Evolutionary conservation across 1,140 invertebrate genomes (phyloP).

Genomic region (Elysia chlorotica): DNA sequence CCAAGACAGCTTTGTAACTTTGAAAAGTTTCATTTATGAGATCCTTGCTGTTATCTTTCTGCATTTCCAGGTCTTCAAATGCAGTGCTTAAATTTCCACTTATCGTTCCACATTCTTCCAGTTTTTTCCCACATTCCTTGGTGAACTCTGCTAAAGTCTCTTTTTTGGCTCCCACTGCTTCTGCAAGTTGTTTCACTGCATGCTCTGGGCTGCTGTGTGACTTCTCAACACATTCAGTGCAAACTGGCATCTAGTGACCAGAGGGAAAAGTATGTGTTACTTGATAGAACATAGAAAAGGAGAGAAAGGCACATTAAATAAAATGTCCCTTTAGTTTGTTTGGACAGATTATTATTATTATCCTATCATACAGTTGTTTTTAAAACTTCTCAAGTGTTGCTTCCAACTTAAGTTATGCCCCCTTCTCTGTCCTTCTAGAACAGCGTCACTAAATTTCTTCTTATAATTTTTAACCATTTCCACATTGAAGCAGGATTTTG

Average conservation of each 20-base stretch:
- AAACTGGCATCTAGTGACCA: slow-evolving; percentile 16
- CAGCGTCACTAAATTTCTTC: too few species aligned
- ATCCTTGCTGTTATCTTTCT: slow-evolving; percentile 83
- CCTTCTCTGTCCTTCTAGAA: too few species aligned
- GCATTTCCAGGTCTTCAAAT: slow-evolving; percentile 82
- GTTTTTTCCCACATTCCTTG: slow-evolving; percentile 73
- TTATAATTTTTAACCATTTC: too few species aligned
- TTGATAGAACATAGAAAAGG: too few species aligned
- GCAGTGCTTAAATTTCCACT: slow-evolving; percentile 75
- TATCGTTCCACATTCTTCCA: slow-evolving; percentile 76
- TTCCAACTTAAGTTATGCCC: too few species aligned
- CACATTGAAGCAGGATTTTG: too few species aligned
- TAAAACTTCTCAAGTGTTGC: too few species aligned
- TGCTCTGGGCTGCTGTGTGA: slow-evolving; percentile 79
- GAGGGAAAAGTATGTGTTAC: too few species aligned
- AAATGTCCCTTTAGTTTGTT: too few species aligned
- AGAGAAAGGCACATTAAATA: too few species aligned
- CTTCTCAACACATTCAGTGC: slow-evolving; percentile 85
- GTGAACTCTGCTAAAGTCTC: slow-evolving; percentile 77
- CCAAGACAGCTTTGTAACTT: slow-evolving; percentile 79
- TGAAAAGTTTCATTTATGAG: slow-evolving; percentile 83
- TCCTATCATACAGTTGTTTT: too few species aligned
- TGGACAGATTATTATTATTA: too few species aligned
- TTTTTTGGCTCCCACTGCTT: slow-evolving; percentile 67
- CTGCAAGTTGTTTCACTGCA: slow-evolving; percentile 73